phyloP scores from a whole-genome alignment of 2,888 invertebrate genomes.

The Morpho achilles region DNA sequence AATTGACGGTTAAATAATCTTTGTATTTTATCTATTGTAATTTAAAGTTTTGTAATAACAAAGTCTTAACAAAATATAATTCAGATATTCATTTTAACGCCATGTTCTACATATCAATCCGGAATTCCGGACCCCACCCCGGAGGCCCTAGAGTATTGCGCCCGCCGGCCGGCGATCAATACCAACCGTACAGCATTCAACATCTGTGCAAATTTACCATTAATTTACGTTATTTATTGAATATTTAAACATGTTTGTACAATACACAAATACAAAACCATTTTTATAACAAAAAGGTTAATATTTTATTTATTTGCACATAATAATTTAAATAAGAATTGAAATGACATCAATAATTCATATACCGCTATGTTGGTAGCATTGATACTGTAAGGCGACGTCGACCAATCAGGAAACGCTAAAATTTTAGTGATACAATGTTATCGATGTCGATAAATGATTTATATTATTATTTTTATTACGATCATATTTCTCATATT shows the following conservation, averaged over 20 bases:
- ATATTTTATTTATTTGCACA: background rate
- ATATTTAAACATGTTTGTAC: background rate
- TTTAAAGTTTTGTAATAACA: no score
- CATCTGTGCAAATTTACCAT: slow-evolving; percentile 27
- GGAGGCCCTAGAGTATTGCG: slow-evolving; percentile 11
- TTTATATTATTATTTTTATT: background rate
- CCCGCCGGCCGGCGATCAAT: slow-evolving; percentile 34
- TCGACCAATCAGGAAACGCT: slow-evolving; percentile 50
- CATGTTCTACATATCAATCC: background rate
- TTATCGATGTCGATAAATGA: slow-evolving; percentile 35
- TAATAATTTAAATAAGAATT: slow-evolving; percentile 17
- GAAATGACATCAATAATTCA: slow-evolving; percentile 23
- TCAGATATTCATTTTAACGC: no score
- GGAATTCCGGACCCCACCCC: slow-evolving; percentile 22
- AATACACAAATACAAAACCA: background rate
- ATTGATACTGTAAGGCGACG: slow-evolving; percentile 38
- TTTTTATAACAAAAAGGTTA: background rate
- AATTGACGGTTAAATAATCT: no score
- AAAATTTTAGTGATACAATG: slow-evolving; percentile 27
- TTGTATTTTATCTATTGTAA: no score
- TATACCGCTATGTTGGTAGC: slow-evolving; percentile 43
- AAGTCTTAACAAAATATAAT: no score
- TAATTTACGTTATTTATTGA: slow-evolving; percentile 1
- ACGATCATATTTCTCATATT: no score
- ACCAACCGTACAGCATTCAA: slow-evolving; percentile 31